Percentiles rank a stretch among this genome's conserved stretches.
Conservation (phyloP, 2,113 vertebrate species). For the Cheirogaleus medius region DNA sequence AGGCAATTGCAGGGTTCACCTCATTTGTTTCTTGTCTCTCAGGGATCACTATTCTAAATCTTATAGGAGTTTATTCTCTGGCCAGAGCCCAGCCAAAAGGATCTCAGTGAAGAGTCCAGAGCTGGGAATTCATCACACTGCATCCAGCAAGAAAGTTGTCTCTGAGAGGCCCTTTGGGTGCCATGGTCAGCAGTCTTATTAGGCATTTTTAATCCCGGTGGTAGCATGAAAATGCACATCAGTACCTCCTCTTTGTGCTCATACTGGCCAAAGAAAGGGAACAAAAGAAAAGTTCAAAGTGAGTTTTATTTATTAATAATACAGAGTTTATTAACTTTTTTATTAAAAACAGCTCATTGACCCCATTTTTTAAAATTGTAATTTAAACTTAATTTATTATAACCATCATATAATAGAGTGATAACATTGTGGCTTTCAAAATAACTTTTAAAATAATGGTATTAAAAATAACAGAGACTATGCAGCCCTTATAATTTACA, state of each 20-base stretch:
- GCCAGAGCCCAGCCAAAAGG: background rate
- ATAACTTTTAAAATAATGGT: background rate
- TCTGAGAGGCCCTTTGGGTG: background rate
- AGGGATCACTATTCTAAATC: background rate
- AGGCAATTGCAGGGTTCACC: background rate
- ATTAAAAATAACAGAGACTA: conserved; percentile 29
- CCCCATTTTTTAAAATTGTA: background rate
- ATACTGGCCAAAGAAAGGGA: background rate
- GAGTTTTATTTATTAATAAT: background rate
- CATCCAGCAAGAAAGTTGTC: background rate
- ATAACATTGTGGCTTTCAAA: background rate
- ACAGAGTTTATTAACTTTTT: background rate
- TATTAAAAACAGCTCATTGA: background rate
- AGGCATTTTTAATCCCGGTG: background rate
- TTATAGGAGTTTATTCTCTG: background rate
- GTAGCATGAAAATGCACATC: background rate
- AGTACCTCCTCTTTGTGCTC: background rate
- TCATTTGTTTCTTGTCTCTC: background rate
- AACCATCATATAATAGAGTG: background rate
- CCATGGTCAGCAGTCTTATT: background rate
- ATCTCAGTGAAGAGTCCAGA: background rate
- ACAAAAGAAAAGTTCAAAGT: background rate
- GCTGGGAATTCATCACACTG: background rate
- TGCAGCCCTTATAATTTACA: background rate
- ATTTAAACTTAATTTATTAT: conserved; percentile 17